These are phyloP conservation scores for Rhinoptilus africanus DNA, from an alignment of 2,113 vertebrate genomes.

Conservation along the genomic window DNA sequence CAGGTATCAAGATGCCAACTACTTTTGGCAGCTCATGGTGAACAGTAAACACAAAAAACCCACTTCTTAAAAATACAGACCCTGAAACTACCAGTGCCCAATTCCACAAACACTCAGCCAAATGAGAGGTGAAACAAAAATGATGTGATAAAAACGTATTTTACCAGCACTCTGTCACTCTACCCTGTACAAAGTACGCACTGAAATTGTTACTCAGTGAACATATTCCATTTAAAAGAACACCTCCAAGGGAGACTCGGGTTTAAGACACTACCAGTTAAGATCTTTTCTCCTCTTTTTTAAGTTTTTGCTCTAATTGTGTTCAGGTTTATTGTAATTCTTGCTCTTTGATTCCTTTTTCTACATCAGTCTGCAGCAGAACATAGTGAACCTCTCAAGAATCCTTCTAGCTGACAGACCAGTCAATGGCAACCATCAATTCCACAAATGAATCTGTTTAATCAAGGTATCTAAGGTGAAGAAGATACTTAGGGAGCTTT, in stretches of 20 bases:
- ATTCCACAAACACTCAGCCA: background rate
- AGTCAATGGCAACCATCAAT: background rate
- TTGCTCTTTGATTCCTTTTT: background rate
- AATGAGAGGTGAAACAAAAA: background rate
- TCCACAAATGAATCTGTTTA: constrained; percentile 21
- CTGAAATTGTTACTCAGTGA: background rate
- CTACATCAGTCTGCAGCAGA: background rate
- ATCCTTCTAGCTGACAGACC: background rate
- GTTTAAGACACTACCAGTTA: background rate
- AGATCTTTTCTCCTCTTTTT: background rate
- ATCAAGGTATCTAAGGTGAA: background rate
- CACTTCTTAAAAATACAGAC: background rate
- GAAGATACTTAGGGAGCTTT: background rate
- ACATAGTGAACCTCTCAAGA: background rate
- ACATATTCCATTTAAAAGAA: background rate
- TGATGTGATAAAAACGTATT: background rate
- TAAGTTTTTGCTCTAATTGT: background rate
- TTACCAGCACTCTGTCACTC: background rate
- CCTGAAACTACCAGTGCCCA: background rate
- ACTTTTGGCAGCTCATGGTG: background rate
- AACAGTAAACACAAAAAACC: background rate
- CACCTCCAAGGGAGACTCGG: background rate
- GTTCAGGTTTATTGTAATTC: background rate
- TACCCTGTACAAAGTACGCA: background rate
- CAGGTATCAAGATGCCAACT: background rate